A percentile compares a stretch with the other conserved stretches of the same genome.
phyloP scores from a whole-genome alignment of 2,888 invertebrate genomes.

The Lasioglossum calceatum region DNA sequence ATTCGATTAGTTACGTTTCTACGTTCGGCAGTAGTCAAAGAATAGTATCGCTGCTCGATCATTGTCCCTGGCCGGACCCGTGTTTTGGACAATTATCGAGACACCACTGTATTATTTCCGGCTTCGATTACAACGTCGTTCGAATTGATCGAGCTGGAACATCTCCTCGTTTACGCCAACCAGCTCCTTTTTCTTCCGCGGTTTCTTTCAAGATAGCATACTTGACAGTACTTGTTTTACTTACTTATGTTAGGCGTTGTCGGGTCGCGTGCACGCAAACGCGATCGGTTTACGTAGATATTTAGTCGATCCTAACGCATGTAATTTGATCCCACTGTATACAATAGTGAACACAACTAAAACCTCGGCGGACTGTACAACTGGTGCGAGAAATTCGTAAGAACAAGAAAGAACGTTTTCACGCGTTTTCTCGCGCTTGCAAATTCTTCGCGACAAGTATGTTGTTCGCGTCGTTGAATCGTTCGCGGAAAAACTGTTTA shows the following conservation, averaged over 20 bases:
- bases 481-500: constrained; percentile 6
- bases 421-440: neutral
- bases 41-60: too few species aligned
- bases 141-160: constrained; percentile 21
- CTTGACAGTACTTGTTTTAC: constrained; percentile 27
- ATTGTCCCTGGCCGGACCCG: too few species aligned
- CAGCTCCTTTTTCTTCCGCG: constrained; percentile 26
- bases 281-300: constrained; percentile 46
- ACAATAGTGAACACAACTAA: constrained; percentile 80
- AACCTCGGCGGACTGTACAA: constrained; percentile 76
- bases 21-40: too few species aligned
- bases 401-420: neutral
- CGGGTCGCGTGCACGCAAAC: constrained; percentile 19
- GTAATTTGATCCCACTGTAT: constrained; percentile 81
- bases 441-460: constrained; percentile 28
- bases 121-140: constrained; percentile 18
- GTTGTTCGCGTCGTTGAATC: constrained; percentile 23
- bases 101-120: neutral
- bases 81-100: too few species aligned
- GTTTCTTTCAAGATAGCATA: constrained; percentile 26
- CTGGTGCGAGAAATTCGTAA: constrained; percentile 1
- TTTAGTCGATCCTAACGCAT: constrained; percentile 71
- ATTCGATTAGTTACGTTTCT: too few species aligned
- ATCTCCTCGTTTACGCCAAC: neutral
- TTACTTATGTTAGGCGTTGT: constrained; percentile 42